Evolutionary conservation across 2,888 invertebrate genomes (phyloP).

Genomic region (Brachypalpus laphriformis): DNA sequence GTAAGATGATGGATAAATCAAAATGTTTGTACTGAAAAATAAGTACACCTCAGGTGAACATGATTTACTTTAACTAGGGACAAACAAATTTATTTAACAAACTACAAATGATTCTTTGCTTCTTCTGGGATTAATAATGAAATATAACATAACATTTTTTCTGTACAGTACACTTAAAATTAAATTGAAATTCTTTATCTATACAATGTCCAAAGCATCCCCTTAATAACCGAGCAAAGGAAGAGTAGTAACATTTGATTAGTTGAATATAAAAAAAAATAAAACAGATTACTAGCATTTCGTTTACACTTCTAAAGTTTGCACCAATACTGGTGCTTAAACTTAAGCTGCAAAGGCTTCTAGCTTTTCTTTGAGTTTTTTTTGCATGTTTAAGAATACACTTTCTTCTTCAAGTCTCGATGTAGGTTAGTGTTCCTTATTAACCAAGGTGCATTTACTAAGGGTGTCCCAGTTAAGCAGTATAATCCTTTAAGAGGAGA

Average conservation of each 20-base stretch:
- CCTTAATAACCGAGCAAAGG: neutral
- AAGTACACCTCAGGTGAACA: constrained; percentile 64
- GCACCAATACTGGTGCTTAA: constrained; percentile 57
- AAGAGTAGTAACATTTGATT: constrained; percentile 43
- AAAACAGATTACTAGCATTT: constrained; percentile 61
- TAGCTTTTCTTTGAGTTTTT: no score
- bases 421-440: no score
- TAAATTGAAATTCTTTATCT: neutral
- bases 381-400: no score
- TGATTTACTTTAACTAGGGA: no score
- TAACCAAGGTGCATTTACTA: no score
- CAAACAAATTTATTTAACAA: constrained; percentile 15
- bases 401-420: no score
- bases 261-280: constrained; percentile 37
- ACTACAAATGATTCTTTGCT: constrained; percentile 23
- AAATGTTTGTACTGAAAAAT: constrained; percentile 46
- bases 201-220: neutral
- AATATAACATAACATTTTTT: neutral
- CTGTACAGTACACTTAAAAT: constrained; percentile 12
- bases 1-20: constrained; percentile 21
- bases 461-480: no score
- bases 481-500: no score
- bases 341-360: no score
- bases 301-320: constrained; percentile 49
- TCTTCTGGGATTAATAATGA: constrained; percentile 7